A percentile compares a stretch with the other conserved stretches of the same genome.
These are phyloP conservation scores for Centruroides sculpturatus DNA, from an alignment of 1,140 invertebrate species.

Conservation along the genomic window DNA sequence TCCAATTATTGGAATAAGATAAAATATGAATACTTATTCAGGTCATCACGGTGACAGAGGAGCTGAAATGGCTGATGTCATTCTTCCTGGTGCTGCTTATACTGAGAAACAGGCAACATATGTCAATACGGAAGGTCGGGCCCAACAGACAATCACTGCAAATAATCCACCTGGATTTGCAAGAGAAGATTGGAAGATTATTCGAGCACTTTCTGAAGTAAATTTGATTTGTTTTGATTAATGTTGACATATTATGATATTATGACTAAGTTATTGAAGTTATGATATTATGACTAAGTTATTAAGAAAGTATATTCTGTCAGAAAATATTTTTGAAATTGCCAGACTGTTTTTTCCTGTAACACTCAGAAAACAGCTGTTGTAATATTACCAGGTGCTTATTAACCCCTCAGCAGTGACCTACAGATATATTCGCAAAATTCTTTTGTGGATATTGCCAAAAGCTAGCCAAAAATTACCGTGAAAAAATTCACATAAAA, in stretches of 20 bases:
- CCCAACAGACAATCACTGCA: conserved; percentile 82
- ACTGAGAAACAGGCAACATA: conserved; percentile 95
- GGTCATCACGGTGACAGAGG: conserved; percentile 93
- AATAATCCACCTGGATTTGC: conserved; percentile 88
- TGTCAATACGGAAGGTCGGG: conserved; percentile 92
- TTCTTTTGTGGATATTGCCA: too few relatives aligned
- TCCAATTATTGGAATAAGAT: neutral
- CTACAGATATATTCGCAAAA: too few relatives aligned
- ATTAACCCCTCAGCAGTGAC: too few relatives aligned
- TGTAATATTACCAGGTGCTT: too few relatives aligned
- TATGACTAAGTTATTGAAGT: neutral
- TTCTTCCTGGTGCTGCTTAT: conserved; percentile 93
- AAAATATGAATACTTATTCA: conserved; percentile 22
- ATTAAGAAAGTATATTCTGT: too few relatives aligned
- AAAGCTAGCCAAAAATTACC: too few relatives aligned
- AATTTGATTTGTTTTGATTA: conserved; percentile 2
- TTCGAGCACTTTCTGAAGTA: conserved; percentile 71
- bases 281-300: neutral
- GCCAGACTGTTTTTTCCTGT: too few relatives aligned
- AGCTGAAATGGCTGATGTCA: conserved; percentile 79
- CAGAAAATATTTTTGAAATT: too few relatives aligned
- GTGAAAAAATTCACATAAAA: too few relatives aligned
- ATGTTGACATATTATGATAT: neutral
- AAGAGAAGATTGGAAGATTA: conserved; percentile 96
- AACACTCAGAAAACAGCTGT: too few relatives aligned